Base-by-base conservation (phyloP, 53 echinoderm and acorn worm genomes). In the Astropecten irregularis region DNA sequence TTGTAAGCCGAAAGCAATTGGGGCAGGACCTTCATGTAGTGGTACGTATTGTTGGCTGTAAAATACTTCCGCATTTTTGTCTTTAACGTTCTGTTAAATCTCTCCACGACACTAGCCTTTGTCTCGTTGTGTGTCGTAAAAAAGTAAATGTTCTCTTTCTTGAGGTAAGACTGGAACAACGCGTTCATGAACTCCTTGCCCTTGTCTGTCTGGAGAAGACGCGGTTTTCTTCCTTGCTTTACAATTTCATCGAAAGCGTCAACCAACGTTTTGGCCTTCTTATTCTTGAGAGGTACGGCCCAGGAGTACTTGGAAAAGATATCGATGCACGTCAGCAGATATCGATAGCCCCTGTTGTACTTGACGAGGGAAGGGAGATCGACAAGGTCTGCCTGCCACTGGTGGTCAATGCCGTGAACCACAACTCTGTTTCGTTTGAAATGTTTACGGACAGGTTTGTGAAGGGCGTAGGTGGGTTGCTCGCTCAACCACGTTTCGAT, bases 81-180 rank as follows among this genome's bases (percentile, higher is more conserved):
- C 47, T 73, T 73, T 14, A 90, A 36, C 2, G 91, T 90, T 19
- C 86, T 47, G 55, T 91, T 87, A 35, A 86, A 91, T 16, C 91
- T 49, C 53, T 91, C 91, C 9, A 91, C 87, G 15, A 87, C 69
- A 36, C 77, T 68, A 20, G 87, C 87, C 69, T 91, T 91, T 22
- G 91, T 91, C 71, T 83, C 77, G 42, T 91, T 91, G 54, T 83
- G 65, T 13, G 91, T 87, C 1, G 88, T 88, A 30, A 87, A 91
- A 54, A 74, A 88, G 21, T 53, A 35, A 62, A 91, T 88, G 57
- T 79, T 50, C 16, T 88, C 40, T 44, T 84, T 20, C 62, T 84
- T 91, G 18, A 88, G 19, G 63, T 64, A 87, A 7, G 31, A 31
- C 30, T 89, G 92, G 23, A 92, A 60, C 21, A 20, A 1, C 26